These are phyloP conservation scores for Elgaria multicarinata DNA, from an alignment of 2,113 vertebrate genomes.

Conservation along the genomic window DNA sequence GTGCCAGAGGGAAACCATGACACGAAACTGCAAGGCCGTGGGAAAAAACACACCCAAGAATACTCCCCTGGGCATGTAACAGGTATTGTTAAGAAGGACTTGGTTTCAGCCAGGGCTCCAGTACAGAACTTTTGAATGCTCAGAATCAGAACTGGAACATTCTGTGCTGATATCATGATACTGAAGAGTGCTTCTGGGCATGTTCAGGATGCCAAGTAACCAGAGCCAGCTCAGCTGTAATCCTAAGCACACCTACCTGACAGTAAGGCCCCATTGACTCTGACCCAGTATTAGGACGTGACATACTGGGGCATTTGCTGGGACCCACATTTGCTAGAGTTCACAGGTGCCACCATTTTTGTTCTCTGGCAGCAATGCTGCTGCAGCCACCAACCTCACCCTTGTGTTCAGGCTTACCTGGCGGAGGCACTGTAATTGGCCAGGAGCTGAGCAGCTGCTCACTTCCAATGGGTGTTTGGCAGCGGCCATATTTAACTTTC, in stretches of 20 bases:
- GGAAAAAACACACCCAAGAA: background rate
- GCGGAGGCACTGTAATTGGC: too few species aligned
- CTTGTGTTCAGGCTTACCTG: background rate
- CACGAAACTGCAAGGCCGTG: background rate
- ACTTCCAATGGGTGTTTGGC: too few species aligned
- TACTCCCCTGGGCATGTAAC: background rate
- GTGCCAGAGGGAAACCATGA: slow-evolving; percentile 4
- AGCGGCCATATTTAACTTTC: too few species aligned
- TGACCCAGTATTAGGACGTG: too few species aligned
- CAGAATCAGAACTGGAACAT: background rate
- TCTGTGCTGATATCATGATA: background rate
- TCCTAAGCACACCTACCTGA: background rate
- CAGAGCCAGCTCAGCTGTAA: background rate
- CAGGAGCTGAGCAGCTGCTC: too few species aligned
- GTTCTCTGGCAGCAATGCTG: too few species aligned
- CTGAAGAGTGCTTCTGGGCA: background rate
- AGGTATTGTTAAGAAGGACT: background rate
- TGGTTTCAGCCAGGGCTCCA: background rate
- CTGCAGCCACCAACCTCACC: background rate
- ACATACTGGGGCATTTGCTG: background rate
- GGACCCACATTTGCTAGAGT: background rate
- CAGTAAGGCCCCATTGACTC: background rate
- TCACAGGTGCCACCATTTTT: background rate
- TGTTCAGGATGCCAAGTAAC: background rate
- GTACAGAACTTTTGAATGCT: background rate